phyloP scores from a whole-genome alignment of 2,888 invertebrate species.

The Hemithea aestivaria region DNA sequence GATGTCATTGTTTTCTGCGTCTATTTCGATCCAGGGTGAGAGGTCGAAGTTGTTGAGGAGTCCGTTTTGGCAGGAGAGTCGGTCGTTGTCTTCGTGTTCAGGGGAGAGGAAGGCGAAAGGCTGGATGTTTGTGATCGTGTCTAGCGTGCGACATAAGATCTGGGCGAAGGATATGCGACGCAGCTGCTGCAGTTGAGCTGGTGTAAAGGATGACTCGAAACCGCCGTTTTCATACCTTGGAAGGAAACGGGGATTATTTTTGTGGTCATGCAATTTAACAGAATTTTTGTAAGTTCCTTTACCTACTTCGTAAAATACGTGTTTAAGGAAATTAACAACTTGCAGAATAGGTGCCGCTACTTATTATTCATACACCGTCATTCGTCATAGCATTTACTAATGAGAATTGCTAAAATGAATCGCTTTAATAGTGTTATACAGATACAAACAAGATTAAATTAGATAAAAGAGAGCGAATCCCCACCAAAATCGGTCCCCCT shows the following conservation, averaged over 20 bases:
- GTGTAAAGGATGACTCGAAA: constrained; percentile 86
- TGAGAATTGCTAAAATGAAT: no score
- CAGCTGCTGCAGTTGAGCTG: constrained; percentile 86
- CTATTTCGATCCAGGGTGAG: constrained; percentile 80
- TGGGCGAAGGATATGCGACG: constrained; percentile 85
- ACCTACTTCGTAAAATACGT: no score
- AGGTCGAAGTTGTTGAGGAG: constrained; percentile 79
- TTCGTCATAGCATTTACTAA: no score
- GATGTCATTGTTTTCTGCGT: constrained; percentile 58
- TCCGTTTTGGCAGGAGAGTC: constrained; percentile 78
- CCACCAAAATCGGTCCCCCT: constrained; percentile 88
- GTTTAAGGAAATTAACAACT: no score
- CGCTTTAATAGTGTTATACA: no score
- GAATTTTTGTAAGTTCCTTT: no score
- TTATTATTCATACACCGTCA: no score
- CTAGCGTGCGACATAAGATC: constrained; percentile 83
- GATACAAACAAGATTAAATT: no score
- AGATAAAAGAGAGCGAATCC: constrained; percentile 7
- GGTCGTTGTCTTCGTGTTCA: constrained; percentile 79
- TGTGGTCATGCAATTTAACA: no score
- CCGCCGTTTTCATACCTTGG: constrained; percentile 87
- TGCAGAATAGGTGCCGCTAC: no score
- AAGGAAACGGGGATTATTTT: no score
- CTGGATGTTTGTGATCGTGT: constrained; percentile 82
- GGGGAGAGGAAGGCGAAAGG: constrained; percentile 84